These are phyloP conservation scores for Tachina grossa DNA, from an alignment of 2,888 invertebrate species.

Conservation along the genomic window DNA sequence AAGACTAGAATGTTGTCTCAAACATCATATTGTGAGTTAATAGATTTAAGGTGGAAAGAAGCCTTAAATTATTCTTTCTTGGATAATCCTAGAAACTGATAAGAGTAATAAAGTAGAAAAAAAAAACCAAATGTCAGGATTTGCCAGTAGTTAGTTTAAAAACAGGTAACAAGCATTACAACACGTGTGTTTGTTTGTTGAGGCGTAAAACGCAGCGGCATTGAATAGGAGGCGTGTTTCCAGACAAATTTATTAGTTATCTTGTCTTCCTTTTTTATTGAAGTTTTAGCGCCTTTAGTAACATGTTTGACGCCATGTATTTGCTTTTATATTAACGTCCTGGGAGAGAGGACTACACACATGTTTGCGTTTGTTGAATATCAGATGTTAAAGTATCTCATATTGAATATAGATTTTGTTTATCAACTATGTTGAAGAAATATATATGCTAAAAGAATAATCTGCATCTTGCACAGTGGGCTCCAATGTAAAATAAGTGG, in stretches of 20 bases:
- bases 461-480: no score
- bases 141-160: slow-evolving; percentile 23
- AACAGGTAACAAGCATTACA: slow-evolving; percentile 39
- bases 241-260: neutral
- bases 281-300: slow-evolving; percentile 8
- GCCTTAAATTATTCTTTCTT: slow-evolving; percentile 41
- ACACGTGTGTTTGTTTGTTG: slow-evolving; percentile 24
- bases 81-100: neutral
- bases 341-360: neutral
- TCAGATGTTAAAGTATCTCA: neutral
- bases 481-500: no score
- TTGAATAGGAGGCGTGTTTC: slow-evolving; percentile 40
- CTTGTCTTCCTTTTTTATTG: slow-evolving; percentile 1
- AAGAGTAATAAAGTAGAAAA: neutral
- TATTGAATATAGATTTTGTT: no score
- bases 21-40: neutral
- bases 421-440: no score
- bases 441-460: no score
- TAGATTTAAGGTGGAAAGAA: slow-evolving; percentile 36
- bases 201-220: neutral
- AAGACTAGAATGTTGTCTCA: no score
- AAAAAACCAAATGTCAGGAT: slow-evolving; percentile 5
- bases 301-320: slow-evolving; percentile 3
- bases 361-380: neutral
- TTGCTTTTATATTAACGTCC: neutral